Evolutionary conservation across 2,888 invertebrate species (phyloP).

Genomic region (Eupeodes latifasciatus): DNA sequence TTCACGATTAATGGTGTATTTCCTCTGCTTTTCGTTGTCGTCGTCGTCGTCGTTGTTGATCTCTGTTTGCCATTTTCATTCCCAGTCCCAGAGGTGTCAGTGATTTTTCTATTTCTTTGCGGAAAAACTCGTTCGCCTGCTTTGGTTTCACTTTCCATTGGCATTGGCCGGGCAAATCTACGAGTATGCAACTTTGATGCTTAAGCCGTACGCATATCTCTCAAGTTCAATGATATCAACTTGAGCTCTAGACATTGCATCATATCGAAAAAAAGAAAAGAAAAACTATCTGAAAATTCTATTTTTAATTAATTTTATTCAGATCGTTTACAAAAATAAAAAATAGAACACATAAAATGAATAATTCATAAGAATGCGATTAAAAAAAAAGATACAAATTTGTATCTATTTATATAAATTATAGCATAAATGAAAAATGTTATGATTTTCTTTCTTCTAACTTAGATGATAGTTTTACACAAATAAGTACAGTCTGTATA

Average conservation of each 20-base stretch:
- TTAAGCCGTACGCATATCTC: not conserved
- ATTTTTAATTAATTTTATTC: constrained; percentile 63
- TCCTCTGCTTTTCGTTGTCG: constrained; percentile 8
- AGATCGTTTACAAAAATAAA: constrained; percentile 52
- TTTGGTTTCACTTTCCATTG: constrained; percentile 73
- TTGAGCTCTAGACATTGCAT: not conserved
- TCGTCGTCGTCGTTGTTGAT: too few species aligned
- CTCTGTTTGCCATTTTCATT: constrained; percentile 15
- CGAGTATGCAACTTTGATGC: not conserved
- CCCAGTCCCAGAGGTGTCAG: constrained; percentile 24
- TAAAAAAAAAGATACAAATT: constrained; percentile 55
- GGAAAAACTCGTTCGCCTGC: constrained; percentile 59
- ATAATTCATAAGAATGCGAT: constrained; percentile 57
- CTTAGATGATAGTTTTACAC: constrained; percentile 70
- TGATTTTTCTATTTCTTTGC: constrained; percentile 12
- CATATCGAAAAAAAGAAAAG: not conserved
- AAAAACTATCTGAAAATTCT: not conserved
- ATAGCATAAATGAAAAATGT: constrained; percentile 36
- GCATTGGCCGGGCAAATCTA: constrained; percentile 48
- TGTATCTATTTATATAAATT: constrained; percentile 56
- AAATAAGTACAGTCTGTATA: constrained; percentile 70
- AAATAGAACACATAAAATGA: constrained; percentile 61
- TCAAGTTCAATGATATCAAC: constrained; percentile 73
- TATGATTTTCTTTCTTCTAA: constrained; percentile 51
- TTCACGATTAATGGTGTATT: constrained; percentile 53